phyloP scores from a whole-genome alignment of 2,888 invertebrate genomes.

The Euplexia lucipara region DNA sequence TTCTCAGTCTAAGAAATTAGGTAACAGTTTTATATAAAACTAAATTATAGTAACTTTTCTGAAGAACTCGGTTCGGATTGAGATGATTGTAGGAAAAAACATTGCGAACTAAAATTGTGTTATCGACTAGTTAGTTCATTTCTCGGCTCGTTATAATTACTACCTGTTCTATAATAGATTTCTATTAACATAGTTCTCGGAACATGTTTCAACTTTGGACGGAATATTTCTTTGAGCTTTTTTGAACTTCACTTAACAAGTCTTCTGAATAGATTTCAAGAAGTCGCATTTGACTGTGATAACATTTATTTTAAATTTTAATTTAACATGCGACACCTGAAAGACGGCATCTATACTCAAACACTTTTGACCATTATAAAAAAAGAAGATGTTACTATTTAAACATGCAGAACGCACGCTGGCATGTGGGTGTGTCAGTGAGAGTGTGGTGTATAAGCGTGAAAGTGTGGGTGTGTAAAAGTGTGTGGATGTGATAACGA shows the following conservation, averaged over 20 bases:
- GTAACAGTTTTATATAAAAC: constrained; percentile 1
- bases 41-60: neutral
- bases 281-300: neutral
- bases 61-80: no score
- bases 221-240: neutral
- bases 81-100: neutral
- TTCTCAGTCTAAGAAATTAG: constrained; percentile 13
- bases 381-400: no score
- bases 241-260: neutral
- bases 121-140: neutral
- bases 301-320: no score
- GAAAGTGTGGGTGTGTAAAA: no score
- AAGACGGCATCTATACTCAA: no score
- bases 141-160: constrained; percentile 2
- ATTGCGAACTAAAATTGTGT: neutral
- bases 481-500: no score
- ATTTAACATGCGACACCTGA: no score
- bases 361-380: no score
- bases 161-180: neutral
- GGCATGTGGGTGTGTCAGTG: no score
- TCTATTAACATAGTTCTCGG: neutral
- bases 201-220: neutral
- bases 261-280: neutral
- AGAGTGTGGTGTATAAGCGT: no score
- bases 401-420: no score